These are phyloP conservation scores for Petrocephalus zakoni DNA, from an alignment of 2,113 vertebrate genomes.

Conservation along the genomic window DNA sequence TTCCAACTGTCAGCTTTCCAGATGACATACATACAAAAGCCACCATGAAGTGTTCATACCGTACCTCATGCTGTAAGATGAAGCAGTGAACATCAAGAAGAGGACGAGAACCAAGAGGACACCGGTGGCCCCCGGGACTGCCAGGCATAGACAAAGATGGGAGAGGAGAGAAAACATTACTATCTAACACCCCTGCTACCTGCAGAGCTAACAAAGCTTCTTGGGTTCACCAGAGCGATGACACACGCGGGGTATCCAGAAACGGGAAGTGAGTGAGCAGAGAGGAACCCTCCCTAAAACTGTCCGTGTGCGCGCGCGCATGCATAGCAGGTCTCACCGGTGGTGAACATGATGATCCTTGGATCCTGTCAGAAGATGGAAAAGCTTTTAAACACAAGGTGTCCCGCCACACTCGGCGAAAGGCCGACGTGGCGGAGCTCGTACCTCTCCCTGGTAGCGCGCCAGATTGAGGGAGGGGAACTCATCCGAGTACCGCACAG, in stretches of 20 bases:
- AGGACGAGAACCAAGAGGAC: constrained; percentile 85
- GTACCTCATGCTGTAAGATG: constrained; percentile 84
- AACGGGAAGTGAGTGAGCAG: not conserved
- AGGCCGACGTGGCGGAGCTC: not conserved
- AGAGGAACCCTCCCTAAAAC: not conserved
- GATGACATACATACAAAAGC: not conserved
- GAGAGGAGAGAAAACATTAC: not conserved
- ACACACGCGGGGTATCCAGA: not conserved
- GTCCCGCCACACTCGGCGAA: not conserved
- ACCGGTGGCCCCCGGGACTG: constrained; percentile 90
- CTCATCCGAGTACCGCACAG: constrained; percentile 75
- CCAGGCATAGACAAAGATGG: constrained; percentile 26
- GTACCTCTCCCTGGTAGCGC: constrained; percentile 83
- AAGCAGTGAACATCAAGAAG: constrained; percentile 90
- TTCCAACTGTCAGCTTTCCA: too few relatives aligned
- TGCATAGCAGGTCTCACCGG: constrained; percentile 58
- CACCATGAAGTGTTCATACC: not conserved
- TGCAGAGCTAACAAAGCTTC: not conserved
- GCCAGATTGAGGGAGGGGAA: constrained; percentile 82
- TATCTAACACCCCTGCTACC: not conserved
- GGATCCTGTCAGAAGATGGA: constrained; percentile 62
- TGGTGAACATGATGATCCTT: constrained; percentile 72
- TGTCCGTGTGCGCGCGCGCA: not conserved
- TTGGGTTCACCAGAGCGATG: not conserved
- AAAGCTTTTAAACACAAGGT: not conserved